phyloP scores from a whole-genome alignment of 2,113 vertebrate genomes.

The Spermophilus dauricus region DNA sequence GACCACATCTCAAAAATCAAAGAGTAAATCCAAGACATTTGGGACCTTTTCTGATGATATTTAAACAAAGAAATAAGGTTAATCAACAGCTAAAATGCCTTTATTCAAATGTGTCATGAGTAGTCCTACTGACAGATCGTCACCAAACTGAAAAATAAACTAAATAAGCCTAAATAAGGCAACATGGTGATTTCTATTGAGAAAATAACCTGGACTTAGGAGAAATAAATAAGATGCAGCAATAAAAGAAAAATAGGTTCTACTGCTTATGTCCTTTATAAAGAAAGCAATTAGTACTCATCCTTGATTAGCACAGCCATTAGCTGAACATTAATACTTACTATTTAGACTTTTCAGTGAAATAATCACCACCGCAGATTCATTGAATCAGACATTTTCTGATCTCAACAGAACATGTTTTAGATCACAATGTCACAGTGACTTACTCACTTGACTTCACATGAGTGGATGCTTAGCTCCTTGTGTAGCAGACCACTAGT shows the following conservation, averaged over 20 bases:
- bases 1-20: not conserved
- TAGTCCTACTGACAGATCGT: not conserved
- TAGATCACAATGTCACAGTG: not conserved
- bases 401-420: not conserved
- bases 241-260: conserved; percentile 39
- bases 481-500: conserved; percentile 97
- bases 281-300: not conserved
- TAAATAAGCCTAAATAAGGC: not conserved
- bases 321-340: not conserved
- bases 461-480: conserved; percentile 97
- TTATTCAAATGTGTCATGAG: not conserved
- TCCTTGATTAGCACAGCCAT: conserved; percentile 14
- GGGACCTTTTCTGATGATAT: not conserved
- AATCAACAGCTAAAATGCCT: conserved; percentile 44
- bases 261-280: not conserved
- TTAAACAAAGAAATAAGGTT: conserved; percentile 21
- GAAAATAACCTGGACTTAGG: not conserved
- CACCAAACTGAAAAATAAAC: not conserved
- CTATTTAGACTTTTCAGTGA: not conserved
- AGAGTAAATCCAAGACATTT: not conserved
- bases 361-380: not conserved
- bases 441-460: conserved; percentile 96
- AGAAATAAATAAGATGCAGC: conserved; percentile 9
- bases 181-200: not conserved
- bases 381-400: not conserved